These are phyloP conservation scores for Idris sp. DNA, from an alignment of 1,140 invertebrate species.

Conservation along the genomic window DNA sequence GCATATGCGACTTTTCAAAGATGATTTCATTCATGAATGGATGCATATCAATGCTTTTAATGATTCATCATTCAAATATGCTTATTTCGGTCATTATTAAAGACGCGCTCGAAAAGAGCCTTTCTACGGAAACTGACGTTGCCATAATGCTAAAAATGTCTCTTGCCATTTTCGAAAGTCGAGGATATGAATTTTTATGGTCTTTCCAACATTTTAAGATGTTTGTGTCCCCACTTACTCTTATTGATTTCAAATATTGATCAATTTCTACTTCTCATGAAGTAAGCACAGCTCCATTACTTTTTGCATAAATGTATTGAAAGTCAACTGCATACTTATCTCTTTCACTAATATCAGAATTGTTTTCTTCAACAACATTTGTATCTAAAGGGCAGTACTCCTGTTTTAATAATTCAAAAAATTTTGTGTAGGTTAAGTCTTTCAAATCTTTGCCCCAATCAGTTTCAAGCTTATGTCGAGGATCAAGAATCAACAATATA, in stretches of 20 bases:
- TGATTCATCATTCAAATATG: neutral
- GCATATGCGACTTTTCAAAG: neutral
- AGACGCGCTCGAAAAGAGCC: too few relatives aligned
- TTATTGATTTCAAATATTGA: slow-evolving; percentile 1
- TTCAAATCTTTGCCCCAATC: slow-evolving; percentile 3
- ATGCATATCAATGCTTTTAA: slow-evolving; percentile 13
- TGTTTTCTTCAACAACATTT: too few relatives aligned
- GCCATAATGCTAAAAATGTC: slow-evolving; percentile 14
- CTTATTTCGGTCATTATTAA: slow-evolving; percentile 14
- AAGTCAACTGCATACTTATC: slow-evolving; percentile 12
- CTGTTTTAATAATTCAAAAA: neutral
- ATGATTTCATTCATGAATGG: slow-evolving; percentile 10
- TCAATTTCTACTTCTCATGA: slow-evolving; percentile 9
- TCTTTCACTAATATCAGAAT: too few relatives aligned
- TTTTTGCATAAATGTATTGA: slow-evolving; percentile 8
- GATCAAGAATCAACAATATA: slow-evolving; percentile 2
- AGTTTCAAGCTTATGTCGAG: slow-evolving; percentile 5
- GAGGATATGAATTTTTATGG: slow-evolving; percentile 10
- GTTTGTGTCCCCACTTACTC: slow-evolving; percentile 14
- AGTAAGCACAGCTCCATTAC: neutral
- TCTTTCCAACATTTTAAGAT: slow-evolving; percentile 22
- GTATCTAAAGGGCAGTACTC: too few relatives aligned
- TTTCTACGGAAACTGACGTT: slow-evolving; percentile 23
- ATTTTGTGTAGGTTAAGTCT: slow-evolving; percentile 1
- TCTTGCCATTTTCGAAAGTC: slow-evolving; percentile 12